Conservation (phyloP, 2,113 vertebrate species). For the Neopipo cinnamomea region DNA sequence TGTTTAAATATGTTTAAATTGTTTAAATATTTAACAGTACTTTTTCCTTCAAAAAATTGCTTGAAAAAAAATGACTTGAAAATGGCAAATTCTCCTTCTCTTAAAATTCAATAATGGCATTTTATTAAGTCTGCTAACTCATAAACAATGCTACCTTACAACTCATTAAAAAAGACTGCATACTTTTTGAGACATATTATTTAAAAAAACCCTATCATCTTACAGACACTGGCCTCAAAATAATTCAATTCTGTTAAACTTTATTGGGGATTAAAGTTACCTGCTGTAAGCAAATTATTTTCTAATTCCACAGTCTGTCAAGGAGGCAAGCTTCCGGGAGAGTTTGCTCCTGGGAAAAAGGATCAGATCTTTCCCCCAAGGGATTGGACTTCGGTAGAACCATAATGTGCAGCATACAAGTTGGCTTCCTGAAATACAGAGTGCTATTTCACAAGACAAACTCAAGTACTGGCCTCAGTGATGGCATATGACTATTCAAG, state of each 20-base stretch:
- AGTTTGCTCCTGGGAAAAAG: background rate
- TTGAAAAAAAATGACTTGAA: background rate
- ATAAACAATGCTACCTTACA: background rate
- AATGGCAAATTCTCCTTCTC: background rate
- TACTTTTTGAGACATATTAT: background rate
- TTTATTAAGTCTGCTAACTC: background rate
- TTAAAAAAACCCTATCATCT: background rate
- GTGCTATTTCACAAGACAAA: background rate
- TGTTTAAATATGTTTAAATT: no score
- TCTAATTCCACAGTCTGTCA: background rate
- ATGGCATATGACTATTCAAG: background rate
- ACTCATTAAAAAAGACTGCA: background rate
- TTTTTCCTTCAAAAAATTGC: background rate
- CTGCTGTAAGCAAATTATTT: background rate
- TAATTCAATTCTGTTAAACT: background rate
- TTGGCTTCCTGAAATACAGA: background rate
- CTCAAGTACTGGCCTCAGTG: no score
- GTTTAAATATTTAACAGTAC: background rate
- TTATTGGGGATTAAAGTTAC: background rate
- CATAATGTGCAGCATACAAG: fast-evolving
- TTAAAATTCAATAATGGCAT: background rate
- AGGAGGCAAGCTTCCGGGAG: background rate
- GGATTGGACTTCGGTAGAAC: background rate
- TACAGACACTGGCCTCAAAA: background rate
- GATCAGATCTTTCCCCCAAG: background rate